Percentiles rank a stretch among this genome's conserved stretches.
Conservation (phyloP, 2,888 invertebrate species). For the Rhyacophila evoluta region DNA sequence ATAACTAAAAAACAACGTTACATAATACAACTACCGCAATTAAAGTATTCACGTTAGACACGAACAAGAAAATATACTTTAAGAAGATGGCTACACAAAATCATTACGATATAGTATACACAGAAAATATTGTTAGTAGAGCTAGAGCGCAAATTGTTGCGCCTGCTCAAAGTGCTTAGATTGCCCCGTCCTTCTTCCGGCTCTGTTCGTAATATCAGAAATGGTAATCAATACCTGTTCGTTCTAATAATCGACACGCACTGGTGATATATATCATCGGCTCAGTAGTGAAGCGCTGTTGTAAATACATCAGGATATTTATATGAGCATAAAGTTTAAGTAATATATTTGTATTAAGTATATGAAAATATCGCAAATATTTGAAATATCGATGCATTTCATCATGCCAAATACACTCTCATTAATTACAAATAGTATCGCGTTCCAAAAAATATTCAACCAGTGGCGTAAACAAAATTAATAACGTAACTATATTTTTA, state of each 20-base stretch:
- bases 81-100: too few relatives aligned
- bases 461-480: too few relatives aligned
- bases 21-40: too few relatives aligned
- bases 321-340: neutral
- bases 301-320: neutral
- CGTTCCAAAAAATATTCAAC: neutral
- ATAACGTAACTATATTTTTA: too few relatives aligned
- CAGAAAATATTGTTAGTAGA: too few relatives aligned
- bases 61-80: too few relatives aligned
- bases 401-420: neutral
- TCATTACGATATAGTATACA: too few relatives aligned
- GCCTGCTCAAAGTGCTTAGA: too few relatives aligned
- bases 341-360: neutral
- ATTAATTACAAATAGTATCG: neutral
- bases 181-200: too few relatives aligned
- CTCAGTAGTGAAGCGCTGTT: neutral
- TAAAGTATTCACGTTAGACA: too few relatives aligned
- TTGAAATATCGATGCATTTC: neutral
- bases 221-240: neutral
- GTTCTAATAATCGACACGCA: neutral
- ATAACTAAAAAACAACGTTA: too few relatives aligned
- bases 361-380: neutral
- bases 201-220: neutral
- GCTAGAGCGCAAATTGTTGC: too few relatives aligned
- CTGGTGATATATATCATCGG: neutral